Evolutionary conservation across 2,113 vertebrate genomes (phyloP).

Genomic region (Eupsittula cactorum): DNA sequence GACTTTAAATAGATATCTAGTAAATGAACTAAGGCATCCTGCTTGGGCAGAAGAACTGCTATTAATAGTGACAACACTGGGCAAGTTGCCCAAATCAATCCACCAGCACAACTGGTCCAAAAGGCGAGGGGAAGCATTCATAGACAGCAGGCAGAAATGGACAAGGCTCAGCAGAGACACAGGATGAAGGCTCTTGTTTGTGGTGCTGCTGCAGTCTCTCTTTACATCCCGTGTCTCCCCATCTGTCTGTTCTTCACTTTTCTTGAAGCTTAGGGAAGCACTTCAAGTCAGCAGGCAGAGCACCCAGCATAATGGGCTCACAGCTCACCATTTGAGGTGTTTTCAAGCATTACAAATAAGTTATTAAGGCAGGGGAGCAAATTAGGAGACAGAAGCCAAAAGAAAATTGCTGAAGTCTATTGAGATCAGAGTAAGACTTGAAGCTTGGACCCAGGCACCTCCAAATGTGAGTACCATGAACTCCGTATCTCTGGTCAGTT

Average conservation of each 20-base stretch:
- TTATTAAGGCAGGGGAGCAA: background rate
- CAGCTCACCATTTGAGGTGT: background rate
- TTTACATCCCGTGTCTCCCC: background rate
- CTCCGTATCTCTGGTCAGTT: accelerated
- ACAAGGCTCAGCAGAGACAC: background rate
- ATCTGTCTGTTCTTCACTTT: background rate
- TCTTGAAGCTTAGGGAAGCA: background rate
- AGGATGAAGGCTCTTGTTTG: background rate
- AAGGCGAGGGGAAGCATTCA: background rate
- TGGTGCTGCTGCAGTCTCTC: background rate
- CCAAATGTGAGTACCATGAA: background rate
- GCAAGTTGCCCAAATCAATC: background rate
- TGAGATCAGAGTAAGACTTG: background rate
- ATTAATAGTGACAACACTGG: background rate
- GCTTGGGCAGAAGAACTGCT: background rate
- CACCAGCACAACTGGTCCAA: background rate
- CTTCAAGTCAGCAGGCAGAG: background rate
- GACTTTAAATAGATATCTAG: background rate
- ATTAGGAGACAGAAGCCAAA: background rate
- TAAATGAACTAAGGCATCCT: background rate
- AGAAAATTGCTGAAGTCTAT: background rate
- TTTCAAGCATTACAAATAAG: background rate
- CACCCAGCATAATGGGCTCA: accelerated
- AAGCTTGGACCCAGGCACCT: background rate
- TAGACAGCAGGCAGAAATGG: background rate